Evolutionary conservation across 2,888 invertebrate genomes (phyloP), one percentile per base, ranked within the genome.

Genomic region (Drosophila phalerata): DNA sequence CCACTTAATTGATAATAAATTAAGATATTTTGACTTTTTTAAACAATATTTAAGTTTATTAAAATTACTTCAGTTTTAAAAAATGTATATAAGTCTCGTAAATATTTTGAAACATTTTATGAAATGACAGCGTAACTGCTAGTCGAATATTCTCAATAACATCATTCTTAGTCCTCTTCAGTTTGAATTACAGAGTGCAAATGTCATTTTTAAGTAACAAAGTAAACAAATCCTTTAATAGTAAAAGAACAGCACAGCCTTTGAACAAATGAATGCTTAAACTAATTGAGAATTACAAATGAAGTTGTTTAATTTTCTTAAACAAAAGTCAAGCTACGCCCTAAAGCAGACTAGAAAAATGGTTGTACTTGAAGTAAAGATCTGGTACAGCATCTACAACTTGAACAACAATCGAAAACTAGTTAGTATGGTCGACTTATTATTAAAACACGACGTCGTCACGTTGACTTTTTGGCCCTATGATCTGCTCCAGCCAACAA

Each of bases 361-460:
- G 38, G 13, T 2, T 38, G 57, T 28, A 28, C 15, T 37, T 40
- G 32, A 19, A 34, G n/a, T 34, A 22, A 32, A 19, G 25, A 57
- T 48, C 32, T n/a, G 52, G 22, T 25, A 11, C 19, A 28, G 11
- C 22, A 40, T 30, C 37, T 37, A 40, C 51, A 37, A 40, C 22
- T 30, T 56, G 9, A 52, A n/a, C 49, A 61, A 45, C 49, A 42
- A 58, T 17, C 25, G 47, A 56, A 64, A 64, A 65, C 70, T 52
- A 75, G 74, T 66, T 70, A 66, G 56, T 48, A 34, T 49, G 58
- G 60, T 56, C 62, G 45, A 63, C 55, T 42, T 70, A 47, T 43
- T 48, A 53, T 17, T 30, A 61, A 51, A 67, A 61, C 34, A 69
- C 37, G 19, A 52, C 13, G 32, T 42, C 19, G 57, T 32, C 42